Evolutionary conservation across 2,797 vertebrate genomes (phyloP), one percentile per base, ranked within the genome.

Genomic region (Glossophaga mutica): DNA sequence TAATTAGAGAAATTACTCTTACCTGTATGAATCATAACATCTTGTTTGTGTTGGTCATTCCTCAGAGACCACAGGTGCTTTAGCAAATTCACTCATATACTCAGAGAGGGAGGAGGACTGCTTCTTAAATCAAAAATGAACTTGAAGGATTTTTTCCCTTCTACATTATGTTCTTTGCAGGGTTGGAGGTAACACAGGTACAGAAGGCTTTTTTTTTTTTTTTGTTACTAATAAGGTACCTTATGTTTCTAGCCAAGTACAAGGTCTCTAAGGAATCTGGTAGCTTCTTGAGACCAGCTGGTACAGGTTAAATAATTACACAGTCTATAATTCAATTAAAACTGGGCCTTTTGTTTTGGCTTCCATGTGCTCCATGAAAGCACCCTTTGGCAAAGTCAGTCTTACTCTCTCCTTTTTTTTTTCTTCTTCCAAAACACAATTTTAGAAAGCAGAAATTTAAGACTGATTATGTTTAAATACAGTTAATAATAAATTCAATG

Each of bases 251-350:
- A 84, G 50, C 82, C 62, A 97, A 97, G 77, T 77, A 91, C 34
- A 24, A 95, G 44, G 70, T 98, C 97, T 98, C 97, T 84, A 96
- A 97, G 97, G 98, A 98, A 98, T 98, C 97, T 90, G 82, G 98
- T 97, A 98, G 97, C 97, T 98, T 97, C 94, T 3, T 92, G 97
- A 98, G 92, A 96, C 85, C 98, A 98, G 98, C 96, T 98, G 97
- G 97, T 97, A 77, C 57, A 98, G 96, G 97, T 97, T 98, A 97
- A 98, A 97, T 94, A 97, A 98, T 98, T 98, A 98, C 74, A 98
- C 87, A 98, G 97, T 94, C 95, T 97, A 92, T 97, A 98, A 98
- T 98, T 98, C 95, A 98, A 96, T 98, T 98, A 98, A 96, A 97
- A 98, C 59, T 50, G 96, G 68, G 74, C 3, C 90, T 97, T 97